phyloP scores from a whole-genome alignment of 2,888 invertebrate species.

The Pinctada fucata region DNA sequence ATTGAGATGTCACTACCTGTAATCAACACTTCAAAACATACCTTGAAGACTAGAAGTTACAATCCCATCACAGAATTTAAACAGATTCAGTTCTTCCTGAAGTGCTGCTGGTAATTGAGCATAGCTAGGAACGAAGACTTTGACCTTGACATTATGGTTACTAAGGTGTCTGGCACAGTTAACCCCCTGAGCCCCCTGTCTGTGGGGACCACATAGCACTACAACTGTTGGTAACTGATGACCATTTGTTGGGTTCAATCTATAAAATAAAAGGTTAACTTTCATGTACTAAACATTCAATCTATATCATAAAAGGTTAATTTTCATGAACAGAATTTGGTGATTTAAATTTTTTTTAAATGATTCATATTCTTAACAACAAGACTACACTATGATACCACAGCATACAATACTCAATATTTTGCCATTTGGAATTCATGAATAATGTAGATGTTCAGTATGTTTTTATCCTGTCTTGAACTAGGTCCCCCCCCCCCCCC shows the following conservation, averaged over 20 bases:
- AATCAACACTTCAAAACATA: slow-evolving; percentile 32
- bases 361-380: neutral
- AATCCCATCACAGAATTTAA: slow-evolving; percentile 81
- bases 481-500: too few species aligned
- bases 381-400: too few species aligned
- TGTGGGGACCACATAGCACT: slow-evolving; percentile 85
- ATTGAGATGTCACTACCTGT: too few species aligned
- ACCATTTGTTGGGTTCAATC: slow-evolving; percentile 89
- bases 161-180: slow-evolving; percentile 86
- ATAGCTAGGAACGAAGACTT: slow-evolving; percentile 80
- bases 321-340: too few species aligned
- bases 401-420: too few species aligned
- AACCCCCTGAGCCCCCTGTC: slow-evolving; percentile 83
- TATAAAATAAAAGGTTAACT: slow-evolving; percentile 35
- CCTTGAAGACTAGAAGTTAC: slow-evolving; percentile 70
- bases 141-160: slow-evolving; percentile 87
- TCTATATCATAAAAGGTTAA: too few species aligned
- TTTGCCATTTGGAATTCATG: too few species aligned
- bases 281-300: too few species aligned
- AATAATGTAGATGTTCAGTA: too few species aligned
- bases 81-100: slow-evolving; percentile 82
- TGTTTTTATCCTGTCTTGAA: too few species aligned
- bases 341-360: neutral
- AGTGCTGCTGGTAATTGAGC: slow-evolving; percentile 73
- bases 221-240: slow-evolving; percentile 92